A percentile compares a stretch with the other conserved stretches of the same genome.
phyloP scores from a whole-genome alignment of 2,113 vertebrate species.

The Malurus alboscapulatus region DNA sequence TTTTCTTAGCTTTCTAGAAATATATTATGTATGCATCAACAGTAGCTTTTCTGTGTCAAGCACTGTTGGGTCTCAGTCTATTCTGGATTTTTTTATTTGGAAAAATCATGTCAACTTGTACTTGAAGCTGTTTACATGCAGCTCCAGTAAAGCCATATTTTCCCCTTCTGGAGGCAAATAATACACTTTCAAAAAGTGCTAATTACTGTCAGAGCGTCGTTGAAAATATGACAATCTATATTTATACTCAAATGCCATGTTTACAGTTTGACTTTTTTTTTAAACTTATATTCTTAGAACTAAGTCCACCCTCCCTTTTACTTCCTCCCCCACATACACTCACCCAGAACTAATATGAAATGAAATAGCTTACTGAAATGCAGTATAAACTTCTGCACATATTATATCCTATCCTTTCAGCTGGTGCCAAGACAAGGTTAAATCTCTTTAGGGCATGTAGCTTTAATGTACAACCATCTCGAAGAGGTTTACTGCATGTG shows the following conservation, averaged over 20 bases:
- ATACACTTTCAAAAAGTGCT: constrained; percentile 41
- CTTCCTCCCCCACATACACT: neutral
- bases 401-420: neutral
- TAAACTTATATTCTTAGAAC: constrained; percentile 48
- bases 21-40: neutral
- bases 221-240: constrained; percentile 48
- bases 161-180: constrained; percentile 45
- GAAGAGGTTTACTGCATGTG: constrained; percentile 26
- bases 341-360: constrained; percentile 14
- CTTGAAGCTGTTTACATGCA: constrained; percentile 39
- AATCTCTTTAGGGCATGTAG: neutral
- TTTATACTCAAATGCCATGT: constrained; percentile 41
- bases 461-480: constrained; percentile 4
- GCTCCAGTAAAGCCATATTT: constrained; percentile 30
- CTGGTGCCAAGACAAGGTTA: neutral
- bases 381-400: neutral
- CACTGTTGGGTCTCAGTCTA: neutral
- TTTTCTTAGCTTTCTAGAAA: constrained; percentile 4
- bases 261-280: constrained; percentile 40
- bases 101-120: constrained; percentile 38
- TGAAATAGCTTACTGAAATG: constrained; percentile 11
- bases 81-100: constrained; percentile 23
- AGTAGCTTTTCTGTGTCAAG: constrained; percentile 20
- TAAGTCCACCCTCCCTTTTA: constrained; percentile 17
- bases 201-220: constrained; percentile 34